These are phyloP conservation scores for Rhyacophila brunnea DNA, from an alignment of 1,140 invertebrate species.

Conservation along the genomic window DNA sequence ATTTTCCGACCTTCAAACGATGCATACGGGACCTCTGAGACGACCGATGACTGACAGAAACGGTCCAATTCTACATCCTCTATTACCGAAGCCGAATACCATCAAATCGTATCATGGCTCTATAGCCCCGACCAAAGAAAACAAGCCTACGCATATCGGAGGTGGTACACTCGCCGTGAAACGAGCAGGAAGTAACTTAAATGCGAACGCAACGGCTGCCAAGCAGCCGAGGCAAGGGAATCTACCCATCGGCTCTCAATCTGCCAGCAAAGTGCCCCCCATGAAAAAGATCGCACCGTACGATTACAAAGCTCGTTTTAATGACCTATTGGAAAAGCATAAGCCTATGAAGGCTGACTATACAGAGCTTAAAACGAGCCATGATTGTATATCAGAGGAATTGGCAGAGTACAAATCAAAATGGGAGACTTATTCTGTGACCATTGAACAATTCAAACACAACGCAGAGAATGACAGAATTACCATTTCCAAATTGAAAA, in stretches of 20 bases:
- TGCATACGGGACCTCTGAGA: constrained; percentile 1
- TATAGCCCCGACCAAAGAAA: constrained; percentile 21
- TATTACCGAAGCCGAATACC: constrained; percentile 9
- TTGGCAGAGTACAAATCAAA: constrained; percentile 38
- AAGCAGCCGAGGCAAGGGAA: constrained; percentile 13
- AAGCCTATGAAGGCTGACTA: constrained; percentile 40
- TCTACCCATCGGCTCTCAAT: neutral
- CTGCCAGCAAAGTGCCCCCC: neutral
- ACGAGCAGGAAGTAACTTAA: constrained; percentile 2
- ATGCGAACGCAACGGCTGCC: neutral
- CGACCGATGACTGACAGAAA: constrained; percentile 22
- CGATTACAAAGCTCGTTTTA: constrained; percentile 48
- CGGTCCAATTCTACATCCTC: constrained; percentile 15
- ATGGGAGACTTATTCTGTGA: constrained; percentile 29
- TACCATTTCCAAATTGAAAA: constrained; percentile 8
- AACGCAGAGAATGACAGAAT: constrained; percentile 10
- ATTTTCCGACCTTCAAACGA: constrained; percentile 15
- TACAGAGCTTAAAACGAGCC: constrained; percentile 38
- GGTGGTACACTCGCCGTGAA: neutral
- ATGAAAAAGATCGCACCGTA: constrained; percentile 42
- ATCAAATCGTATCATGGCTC: constrained; percentile 2
- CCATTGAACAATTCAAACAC: constrained; percentile 14
- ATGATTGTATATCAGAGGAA: constrained; percentile 37
- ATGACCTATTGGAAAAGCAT: constrained; percentile 49
- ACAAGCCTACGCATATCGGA: constrained; percentile 14